Evolutionary conservation across 2,797 vertebrate species (phyloP).

Genomic region (Pelobates cultripes): DNA sequence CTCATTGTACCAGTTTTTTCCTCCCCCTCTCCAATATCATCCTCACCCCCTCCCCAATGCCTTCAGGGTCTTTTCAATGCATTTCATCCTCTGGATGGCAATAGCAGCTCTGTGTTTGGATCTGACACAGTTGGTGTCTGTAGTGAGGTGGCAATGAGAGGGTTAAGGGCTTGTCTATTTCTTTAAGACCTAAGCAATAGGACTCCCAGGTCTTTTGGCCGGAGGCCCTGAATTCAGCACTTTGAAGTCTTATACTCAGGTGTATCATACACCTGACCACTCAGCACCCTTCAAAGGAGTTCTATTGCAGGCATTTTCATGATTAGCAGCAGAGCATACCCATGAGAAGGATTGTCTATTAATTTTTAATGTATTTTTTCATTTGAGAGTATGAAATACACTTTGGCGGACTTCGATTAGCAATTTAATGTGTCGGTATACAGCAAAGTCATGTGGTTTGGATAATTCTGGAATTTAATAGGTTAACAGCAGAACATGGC

Average conservation of each 20-base stretch:
- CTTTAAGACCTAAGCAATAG: neutral
- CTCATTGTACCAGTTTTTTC: no score
- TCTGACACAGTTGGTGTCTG: neutral
- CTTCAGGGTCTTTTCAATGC: neutral
- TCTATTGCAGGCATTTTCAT: slow-evolving; percentile 6
- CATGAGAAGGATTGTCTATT: slow-evolving; percentile 11
- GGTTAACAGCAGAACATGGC: neutral
- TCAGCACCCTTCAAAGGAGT: slow-evolving; percentile 29
- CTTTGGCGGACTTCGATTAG: no score
- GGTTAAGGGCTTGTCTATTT: neutral
- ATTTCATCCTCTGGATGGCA: slow-evolving; percentile 8
- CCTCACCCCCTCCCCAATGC: no score
- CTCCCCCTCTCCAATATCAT: no score
- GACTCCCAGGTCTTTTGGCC: slow-evolving; percentile 10
- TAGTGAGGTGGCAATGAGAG: neutral
- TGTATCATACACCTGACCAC: neutral
- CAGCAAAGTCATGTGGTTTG: no score
- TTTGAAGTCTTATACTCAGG: slow-evolving; percentile 40
- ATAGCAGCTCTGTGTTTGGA: neutral
- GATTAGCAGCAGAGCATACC: slow-evolving; percentile 21
- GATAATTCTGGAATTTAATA: neutral
- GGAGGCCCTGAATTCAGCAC: neutral
- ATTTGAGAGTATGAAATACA: neutral
- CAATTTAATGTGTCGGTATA: neutral
- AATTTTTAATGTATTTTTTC: slow-evolving; percentile 26